phyloP scores from a whole-genome alignment of 2,888 invertebrate species.

The Phalera bucephala region DNA sequence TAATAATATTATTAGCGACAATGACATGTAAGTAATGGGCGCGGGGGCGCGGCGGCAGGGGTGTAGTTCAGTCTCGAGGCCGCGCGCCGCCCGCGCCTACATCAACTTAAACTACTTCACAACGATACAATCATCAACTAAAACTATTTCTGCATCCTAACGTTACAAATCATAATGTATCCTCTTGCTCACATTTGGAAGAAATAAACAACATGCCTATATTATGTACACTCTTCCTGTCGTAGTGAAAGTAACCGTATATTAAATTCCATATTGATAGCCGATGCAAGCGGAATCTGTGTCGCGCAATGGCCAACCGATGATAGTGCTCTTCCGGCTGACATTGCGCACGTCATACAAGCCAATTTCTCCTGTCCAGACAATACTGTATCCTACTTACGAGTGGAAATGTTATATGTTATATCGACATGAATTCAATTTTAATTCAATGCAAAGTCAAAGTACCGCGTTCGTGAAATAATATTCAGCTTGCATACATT shows the following conservation, averaged over 20 bases:
- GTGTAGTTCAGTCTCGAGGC: conserved; percentile 79
- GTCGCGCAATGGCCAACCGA: conserved; percentile 24
- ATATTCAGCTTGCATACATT: conserved; percentile 32
- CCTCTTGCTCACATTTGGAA: conserved; percentile 68
- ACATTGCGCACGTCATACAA: conserved; percentile 31
- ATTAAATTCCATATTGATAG: conserved; percentile 47
- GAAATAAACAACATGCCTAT: conserved; percentile 74
- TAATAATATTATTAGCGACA: conserved; percentile 61
- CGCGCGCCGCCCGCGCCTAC: conserved; percentile 62
- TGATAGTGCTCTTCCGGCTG: conserved; percentile 14
- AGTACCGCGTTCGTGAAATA: conserved; percentile 22
- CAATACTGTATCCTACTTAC: conserved; percentile 33
- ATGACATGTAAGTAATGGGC: conserved; percentile 66
- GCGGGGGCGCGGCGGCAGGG: conserved; percentile 63
- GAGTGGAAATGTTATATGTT: conserved; percentile 42
- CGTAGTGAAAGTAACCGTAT: conserved; percentile 59
- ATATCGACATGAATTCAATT: conserved; percentile 38
- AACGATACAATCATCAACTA: conserved; percentile 79
- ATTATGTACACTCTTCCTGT: conserved; percentile 59
- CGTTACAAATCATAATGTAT: conserved; percentile 68
- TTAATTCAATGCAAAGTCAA: conserved; percentile 31
- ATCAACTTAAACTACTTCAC: conserved; percentile 77
- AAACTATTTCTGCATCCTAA: conserved; percentile 77
- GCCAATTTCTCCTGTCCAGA: conserved; percentile 34
- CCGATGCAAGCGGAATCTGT: conserved; percentile 51